Base-by-base conservation (phyloP, 2,797 vertebrate species). In the Manis pentadactyla region DNA sequence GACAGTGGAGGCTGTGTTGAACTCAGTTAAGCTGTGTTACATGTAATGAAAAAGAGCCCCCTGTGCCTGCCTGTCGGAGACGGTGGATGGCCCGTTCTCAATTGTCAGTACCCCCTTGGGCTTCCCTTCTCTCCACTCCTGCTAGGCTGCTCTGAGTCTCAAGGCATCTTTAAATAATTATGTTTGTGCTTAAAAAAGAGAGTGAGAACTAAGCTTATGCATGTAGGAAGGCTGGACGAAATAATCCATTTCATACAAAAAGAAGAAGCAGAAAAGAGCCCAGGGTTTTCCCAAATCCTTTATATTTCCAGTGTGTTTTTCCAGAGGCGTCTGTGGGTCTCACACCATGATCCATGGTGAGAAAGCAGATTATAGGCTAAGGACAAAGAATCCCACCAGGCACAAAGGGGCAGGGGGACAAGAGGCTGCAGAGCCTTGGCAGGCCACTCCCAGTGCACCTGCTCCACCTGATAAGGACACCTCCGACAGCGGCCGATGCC, bases 391-490 rank as follows among this genome's bases (percentile, higher is more conserved):
- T n/a, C 53, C 9, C 51, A 7, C 84, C 66, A 84, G 81, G 93
- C 96, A 98, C 98, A 98, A 98, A 97, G 97, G 97, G 87, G 93
- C 92, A 87, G 66, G 94, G 96, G 97, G 98, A 98, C 57, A 39
- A 97, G 94, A 96, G 93, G 97, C 90, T 23, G 78, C 29, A 90
- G 98, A 96, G 97, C 97, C 97, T 99, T 99, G 98, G 98, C 99
- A 99, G 99, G 99, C 99, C 99, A 98, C 98, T 96, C 93, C 97
- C 39, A 83, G 88, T 83, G 98, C 98, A 69, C 99, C 99, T 98
- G 98, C 98, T 97, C 96, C 90, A 96, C 96, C 97, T 98, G 99
- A 99, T 99, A 99, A 99, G 99, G 98, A 94, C 89, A 81, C 97
- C 77, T 98, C 98, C 99, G 99, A 98, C 98, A 97, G 98, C 73